Percentiles rank a stretch among this genome's conserved stretches.
These are phyloP conservation scores for Stegastes partitus DNA, from an alignment of 2,113 vertebrate genomes.

Conservation along the genomic window DNA sequence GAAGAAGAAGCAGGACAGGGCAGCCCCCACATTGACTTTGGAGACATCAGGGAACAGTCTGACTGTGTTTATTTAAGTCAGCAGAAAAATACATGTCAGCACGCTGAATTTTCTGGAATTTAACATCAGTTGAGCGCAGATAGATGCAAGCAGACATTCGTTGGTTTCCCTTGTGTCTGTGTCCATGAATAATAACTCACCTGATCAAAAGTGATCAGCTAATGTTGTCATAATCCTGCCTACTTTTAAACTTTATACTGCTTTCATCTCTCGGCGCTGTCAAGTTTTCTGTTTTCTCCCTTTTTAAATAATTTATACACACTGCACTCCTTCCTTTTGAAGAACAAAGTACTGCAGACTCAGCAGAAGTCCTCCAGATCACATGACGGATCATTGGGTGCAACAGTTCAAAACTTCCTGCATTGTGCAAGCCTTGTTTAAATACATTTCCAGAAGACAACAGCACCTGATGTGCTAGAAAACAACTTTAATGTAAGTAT, in stretches of 20 bases:
- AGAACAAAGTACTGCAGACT: conserved; percentile 62
- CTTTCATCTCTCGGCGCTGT: not conserved
- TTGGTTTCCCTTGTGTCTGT: no score
- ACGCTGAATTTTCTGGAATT: conserved; percentile 27
- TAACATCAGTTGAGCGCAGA: conserved; percentile 9
- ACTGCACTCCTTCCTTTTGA: conserved; percentile 55
- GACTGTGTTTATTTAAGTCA: conserved; percentile 70
- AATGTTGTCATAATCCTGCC: not conserved
- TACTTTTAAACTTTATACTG: not conserved
- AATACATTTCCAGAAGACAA: not conserved
- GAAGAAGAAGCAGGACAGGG: conserved; percentile 49
- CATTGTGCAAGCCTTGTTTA: conserved; percentile 37
- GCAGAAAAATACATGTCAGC: conserved; percentile 67
- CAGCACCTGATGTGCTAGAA: not conserved
- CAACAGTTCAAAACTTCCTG: conserved; percentile 63
- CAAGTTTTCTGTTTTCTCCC: not conserved
- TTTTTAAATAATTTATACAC: conserved; percentile 16
- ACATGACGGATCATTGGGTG: conserved; percentile 68
- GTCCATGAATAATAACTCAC: not conserved
- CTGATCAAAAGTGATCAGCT: not conserved
- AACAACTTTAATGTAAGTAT: not conserved
- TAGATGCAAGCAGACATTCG: no score
- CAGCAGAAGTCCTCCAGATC: conserved; percentile 66
- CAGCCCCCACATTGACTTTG: conserved; percentile 59
- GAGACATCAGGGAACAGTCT: conserved; percentile 50